Conservation (phyloP, 1,140 invertebrate species). For the Cyclargus thomasi region DNA sequence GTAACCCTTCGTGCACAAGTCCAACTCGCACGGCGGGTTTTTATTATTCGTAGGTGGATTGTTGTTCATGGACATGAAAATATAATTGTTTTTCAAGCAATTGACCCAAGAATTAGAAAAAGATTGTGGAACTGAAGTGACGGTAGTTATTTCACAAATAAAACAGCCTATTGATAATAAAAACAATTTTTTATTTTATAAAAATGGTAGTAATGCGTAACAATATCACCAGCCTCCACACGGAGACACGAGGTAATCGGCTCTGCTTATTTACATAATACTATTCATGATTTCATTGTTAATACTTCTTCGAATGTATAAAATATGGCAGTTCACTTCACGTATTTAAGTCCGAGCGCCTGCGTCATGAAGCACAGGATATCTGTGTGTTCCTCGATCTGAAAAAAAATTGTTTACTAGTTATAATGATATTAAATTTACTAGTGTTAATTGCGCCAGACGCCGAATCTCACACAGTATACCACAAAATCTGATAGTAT, state of each 20-base stretch:
- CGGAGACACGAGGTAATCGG: slow-evolving; percentile 57
- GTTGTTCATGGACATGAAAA: too few species aligned
- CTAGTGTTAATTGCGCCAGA: too few species aligned
- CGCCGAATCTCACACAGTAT: too few species aligned
- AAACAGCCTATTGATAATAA: slow-evolving; percentile 43
- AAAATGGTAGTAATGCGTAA: slow-evolving; percentile 69
- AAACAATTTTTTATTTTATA: slow-evolving; percentile 68
- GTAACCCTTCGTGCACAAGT: too few species aligned
- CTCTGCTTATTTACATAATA: slow-evolving; percentile 66
- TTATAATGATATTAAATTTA: background rate
- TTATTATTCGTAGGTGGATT: too few species aligned
- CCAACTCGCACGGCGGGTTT: too few species aligned
- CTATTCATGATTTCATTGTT: slow-evolving; percentile 45
- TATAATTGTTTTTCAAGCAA: too few species aligned
- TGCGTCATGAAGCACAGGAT: slow-evolving; percentile 88
- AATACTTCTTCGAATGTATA: slow-evolving; percentile 38
- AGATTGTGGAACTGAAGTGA: background rate
- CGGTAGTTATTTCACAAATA: background rate
- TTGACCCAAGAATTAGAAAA: too few species aligned
- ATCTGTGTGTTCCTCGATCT: slow-evolving; percentile 27
- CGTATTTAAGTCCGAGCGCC: slow-evolving; percentile 82
- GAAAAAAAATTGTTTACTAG: slow-evolving; percentile 6
- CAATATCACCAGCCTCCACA: slow-evolving; percentile 64
- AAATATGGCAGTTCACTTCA: slow-evolving; percentile 56
- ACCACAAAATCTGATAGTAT: too few species aligned